Evolutionary conservation across 1,140 invertebrate species (phyloP).

Genomic region (Cyclargus thomasi): DNA sequence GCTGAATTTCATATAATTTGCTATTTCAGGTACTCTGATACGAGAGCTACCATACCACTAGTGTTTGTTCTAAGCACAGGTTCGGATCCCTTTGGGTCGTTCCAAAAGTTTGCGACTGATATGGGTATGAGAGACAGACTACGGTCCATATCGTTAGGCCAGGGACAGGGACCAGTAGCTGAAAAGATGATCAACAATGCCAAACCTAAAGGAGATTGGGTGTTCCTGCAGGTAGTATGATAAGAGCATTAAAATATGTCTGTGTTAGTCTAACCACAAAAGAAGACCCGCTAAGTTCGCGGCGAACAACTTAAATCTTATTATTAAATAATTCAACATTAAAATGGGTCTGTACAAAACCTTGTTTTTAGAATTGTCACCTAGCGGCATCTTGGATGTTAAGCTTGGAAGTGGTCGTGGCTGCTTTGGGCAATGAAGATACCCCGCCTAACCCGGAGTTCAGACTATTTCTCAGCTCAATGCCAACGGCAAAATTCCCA

Average conservation of each 20-base stretch:
- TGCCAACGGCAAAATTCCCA: conserved; percentile 90
- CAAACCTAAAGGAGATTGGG: conserved; percentile 84
- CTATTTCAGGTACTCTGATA: conserved; percentile 81
- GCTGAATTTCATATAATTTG: background rate
- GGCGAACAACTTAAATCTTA: too few species aligned
- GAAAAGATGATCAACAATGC: conserved; percentile 87
- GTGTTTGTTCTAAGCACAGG: conserved; percentile 94
- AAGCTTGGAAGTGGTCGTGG: conserved; percentile 81
- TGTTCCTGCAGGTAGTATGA: conserved; percentile 81
- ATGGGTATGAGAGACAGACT: conserved; percentile 85
- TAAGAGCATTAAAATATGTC: too few species aligned
- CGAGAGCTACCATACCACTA: conserved; percentile 83
- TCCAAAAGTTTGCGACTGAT: conserved; percentile 87
- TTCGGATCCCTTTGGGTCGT: conserved; percentile 90
- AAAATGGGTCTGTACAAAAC: too few species aligned
- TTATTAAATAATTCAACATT: too few species aligned
- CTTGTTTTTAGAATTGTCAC: conserved; percentile 87
- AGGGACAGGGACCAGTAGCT: conserved; percentile 91
- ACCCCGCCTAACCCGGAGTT: conserved; percentile 82
- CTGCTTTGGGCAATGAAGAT: conserved; percentile 80
- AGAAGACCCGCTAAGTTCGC: too few species aligned
- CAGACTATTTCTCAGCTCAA: conserved; percentile 91
- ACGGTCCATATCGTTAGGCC: conserved; percentile 90
- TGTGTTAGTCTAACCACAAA: too few species aligned
- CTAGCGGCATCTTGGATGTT: conserved; percentile 94